Percentiles rank a stretch among this genome's conserved stretches.
phyloP scores from a whole-genome alignment of 2,113 vertebrate species.

The Crotalus viridis region DNA sequence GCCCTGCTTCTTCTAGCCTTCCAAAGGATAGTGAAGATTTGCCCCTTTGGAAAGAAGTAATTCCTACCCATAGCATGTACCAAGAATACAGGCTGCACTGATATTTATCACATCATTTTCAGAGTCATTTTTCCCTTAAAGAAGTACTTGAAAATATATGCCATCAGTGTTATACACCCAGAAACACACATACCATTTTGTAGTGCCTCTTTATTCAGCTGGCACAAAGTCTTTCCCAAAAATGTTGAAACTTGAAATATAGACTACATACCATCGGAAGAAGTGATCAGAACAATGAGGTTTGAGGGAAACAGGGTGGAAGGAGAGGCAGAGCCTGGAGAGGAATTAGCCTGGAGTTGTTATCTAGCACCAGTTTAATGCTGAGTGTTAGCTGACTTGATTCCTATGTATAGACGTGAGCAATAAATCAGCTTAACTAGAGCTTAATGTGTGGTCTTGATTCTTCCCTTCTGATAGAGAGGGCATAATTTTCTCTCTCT shows the following conservation, averaged over 20 bases:
- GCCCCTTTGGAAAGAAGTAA: background rate
- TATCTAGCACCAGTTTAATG: background rate
- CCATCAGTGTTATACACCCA: background rate
- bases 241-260: conserved; percentile 51
- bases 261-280: background rate
- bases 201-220: conserved; percentile 25
- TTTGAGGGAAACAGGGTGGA: background rate
- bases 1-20: background rate
- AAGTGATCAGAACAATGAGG: background rate
- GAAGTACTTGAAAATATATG: background rate
- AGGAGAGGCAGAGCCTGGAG: background rate
- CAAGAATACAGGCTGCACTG: background rate
- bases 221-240: conserved; percentile 40
- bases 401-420: background rate
- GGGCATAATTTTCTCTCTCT: background rate
- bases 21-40: background rate
- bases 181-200: background rate
- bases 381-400: background rate
- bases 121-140: background rate
- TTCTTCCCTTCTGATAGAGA: background rate
- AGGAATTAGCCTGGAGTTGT: background rate
- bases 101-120: background rate
- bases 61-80: background rate
- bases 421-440: background rate
- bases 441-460: background rate